These are phyloP conservation scores for Sarcophaga subvicina DNA, from an alignment of 2,888 invertebrate genomes.

Conservation along the genomic window DNA sequence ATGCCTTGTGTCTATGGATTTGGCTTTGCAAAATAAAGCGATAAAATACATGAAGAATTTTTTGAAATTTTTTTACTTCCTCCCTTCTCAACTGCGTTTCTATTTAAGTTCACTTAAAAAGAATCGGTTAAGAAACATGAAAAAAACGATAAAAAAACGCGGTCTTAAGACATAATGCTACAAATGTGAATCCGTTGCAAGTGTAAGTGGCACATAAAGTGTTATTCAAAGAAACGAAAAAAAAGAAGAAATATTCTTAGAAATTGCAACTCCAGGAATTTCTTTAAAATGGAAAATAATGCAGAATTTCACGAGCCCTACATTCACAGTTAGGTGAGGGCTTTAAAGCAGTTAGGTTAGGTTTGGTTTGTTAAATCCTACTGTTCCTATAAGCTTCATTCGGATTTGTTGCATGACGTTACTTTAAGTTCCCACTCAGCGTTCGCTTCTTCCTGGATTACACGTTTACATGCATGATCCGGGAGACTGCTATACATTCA, in stretches of 20 bases:
- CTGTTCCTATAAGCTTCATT: too few relatives aligned
- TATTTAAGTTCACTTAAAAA: slow-evolving; percentile 21
- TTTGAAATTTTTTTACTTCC: slow-evolving; percentile 27
- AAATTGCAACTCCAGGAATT: background rate
- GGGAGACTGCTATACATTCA: too few relatives aligned
- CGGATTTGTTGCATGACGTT: too few relatives aligned
- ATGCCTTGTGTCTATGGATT: background rate
- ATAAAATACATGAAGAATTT: slow-evolving; percentile 47
- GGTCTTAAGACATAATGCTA: background rate
- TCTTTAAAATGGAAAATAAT: background rate
- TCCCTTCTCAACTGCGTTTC: background rate
- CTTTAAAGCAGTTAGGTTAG: too few relatives aligned
- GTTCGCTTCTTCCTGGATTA: too few relatives aligned
- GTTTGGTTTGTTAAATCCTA: too few relatives aligned
- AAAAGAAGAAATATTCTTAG: slow-evolving; percentile 8
- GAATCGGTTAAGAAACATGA: slow-evolving; percentile 24
- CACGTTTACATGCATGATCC: too few relatives aligned
- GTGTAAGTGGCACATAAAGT: slow-evolving; percentile 43
- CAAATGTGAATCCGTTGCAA: slow-evolving; percentile 30
- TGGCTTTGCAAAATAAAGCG: background rate
- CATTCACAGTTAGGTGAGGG: too few relatives aligned
- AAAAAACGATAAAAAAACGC: background rate
- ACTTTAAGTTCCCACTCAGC: too few relatives aligned
- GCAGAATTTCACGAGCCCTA: too few relatives aligned
- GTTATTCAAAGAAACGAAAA: slow-evolving; percentile 18